Base-by-base conservation (phyloP, 2,888 invertebrate genomes). In the Taphrorychus bicolor region DNA sequence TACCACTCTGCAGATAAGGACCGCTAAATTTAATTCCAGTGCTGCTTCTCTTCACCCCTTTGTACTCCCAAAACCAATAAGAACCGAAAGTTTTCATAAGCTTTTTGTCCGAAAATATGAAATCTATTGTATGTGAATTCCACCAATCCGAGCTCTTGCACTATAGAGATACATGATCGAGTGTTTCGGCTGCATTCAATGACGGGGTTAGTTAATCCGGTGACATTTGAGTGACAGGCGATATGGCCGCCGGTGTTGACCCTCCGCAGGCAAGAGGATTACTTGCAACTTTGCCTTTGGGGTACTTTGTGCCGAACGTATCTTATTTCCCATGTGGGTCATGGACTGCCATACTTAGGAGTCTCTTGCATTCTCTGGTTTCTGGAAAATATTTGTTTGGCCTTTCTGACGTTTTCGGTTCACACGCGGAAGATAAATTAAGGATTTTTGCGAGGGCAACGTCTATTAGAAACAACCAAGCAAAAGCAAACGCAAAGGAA, bases 171-270 rank as follows among this genome's bases (percentile, higher is more conserved):
- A 72, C 73, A 71, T 72, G 48, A 54, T 57, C 51, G 53, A 66
- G 52, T 54, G 52, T 24, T 32, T 14, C 57, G 66, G 59, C 52
- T 24, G 14, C 73, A 76, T 78, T n/a, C 78, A 79, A 77, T 78
- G 79, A 79, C 79, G 76, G 76, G 76, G 75, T 77, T 78, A 75
- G 78, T 79, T 79, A 78, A 73, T 71, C 75, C 74, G 74, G 76
- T 76, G 80, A 77, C 77, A 77, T 73, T 68, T 79, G 80, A 81
- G 76, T 80, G 81, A 81, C 81, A 80, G 79, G 75, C 73, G 77
- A 77, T 72, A 80, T 81, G 81, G 81, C 80, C 80, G 81, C 79
- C 76, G 78, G 80, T 80, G 77, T 81, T 80, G 73, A 75, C 71
- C 73, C 65, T 48, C 72, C 70, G 69, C 71, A 72, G 72, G 73